phyloP scores from a whole-genome alignment of 2,888 invertebrate species.

The Nomada hirtipes region DNA sequence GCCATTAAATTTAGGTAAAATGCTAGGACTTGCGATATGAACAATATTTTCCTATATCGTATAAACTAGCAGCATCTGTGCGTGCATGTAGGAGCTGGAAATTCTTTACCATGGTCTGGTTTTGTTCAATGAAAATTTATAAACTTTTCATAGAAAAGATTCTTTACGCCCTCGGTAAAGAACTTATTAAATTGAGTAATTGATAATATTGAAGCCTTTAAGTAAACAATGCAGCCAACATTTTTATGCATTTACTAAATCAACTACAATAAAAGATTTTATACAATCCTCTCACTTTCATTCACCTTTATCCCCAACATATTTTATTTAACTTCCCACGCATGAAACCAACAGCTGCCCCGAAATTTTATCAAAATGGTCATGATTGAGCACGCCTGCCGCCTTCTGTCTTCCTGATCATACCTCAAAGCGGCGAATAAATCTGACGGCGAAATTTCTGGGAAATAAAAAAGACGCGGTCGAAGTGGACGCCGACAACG shows the following conservation, averaged over 20 bases:
- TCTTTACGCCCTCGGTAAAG: neutral
- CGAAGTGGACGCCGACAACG: constrained; percentile 48
- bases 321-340: neutral
- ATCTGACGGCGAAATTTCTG: constrained; percentile 77
- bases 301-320: neutral
- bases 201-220: neutral
- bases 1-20: constrained; percentile 32
- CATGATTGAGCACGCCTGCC: constrained; percentile 4
- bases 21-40: neutral
- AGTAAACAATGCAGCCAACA: neutral
- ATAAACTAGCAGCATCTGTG: constrained; percentile 1
- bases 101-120: neutral
- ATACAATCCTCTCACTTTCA: neutral
- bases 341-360: neutral
- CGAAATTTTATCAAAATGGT: constrained; percentile 10
- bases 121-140: neutral
- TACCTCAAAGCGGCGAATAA: constrained; percentile 73
- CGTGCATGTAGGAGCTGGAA: neutral
- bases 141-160: neutral
- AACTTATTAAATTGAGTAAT: no score
- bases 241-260: neutral
- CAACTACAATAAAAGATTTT: no score
- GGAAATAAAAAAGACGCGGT: constrained; percentile 76
- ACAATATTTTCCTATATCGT: constrained; percentile 6
- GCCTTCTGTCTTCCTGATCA: constrained; percentile 61